Percentiles rank a stretch among this genome's conserved stretches.
These are phyloP conservation scores for Anableps anableps DNA, from an alignment of 2,797 vertebrate species.

Conservation along the genomic window DNA sequence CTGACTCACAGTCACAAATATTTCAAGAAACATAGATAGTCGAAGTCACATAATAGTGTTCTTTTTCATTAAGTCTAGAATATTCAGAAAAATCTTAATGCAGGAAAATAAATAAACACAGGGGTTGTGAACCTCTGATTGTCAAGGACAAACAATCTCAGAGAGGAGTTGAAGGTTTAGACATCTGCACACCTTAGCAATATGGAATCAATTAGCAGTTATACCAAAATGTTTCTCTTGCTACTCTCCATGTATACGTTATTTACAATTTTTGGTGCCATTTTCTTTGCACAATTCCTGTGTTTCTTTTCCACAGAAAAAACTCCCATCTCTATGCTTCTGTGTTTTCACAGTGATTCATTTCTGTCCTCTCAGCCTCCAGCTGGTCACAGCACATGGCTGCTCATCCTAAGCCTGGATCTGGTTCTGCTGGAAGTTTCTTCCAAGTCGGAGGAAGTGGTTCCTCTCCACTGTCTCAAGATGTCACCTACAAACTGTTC, in stretches of 20 bases:
- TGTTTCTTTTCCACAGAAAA: neutral
- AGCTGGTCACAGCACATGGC: neutral
- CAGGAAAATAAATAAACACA: neutral
- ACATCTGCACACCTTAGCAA: neutral
- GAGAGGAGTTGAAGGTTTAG: neutral
- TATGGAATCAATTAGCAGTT: neutral
- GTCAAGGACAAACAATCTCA: slow-evolving; percentile 13
- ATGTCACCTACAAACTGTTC: neutral
- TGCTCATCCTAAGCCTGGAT: neutral
- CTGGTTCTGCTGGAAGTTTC: neutral
- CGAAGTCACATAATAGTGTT: neutral
- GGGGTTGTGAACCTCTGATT: neutral
- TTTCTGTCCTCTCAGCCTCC: neutral
- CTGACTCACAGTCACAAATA: neutral
- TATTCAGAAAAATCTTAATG: neutral
- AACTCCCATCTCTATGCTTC: neutral
- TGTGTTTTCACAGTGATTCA: neutral
- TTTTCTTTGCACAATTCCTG: neutral
- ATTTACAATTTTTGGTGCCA: neutral
- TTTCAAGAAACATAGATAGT: neutral
- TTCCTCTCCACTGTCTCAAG: neutral
- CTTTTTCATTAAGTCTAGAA: neutral
- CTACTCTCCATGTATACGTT: neutral
- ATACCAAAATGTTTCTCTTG: neutral
- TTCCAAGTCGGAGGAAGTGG: neutral